Evolutionary conservation across 2,113 vertebrate species (phyloP).

Genomic region (Fregata magnificens): DNA sequence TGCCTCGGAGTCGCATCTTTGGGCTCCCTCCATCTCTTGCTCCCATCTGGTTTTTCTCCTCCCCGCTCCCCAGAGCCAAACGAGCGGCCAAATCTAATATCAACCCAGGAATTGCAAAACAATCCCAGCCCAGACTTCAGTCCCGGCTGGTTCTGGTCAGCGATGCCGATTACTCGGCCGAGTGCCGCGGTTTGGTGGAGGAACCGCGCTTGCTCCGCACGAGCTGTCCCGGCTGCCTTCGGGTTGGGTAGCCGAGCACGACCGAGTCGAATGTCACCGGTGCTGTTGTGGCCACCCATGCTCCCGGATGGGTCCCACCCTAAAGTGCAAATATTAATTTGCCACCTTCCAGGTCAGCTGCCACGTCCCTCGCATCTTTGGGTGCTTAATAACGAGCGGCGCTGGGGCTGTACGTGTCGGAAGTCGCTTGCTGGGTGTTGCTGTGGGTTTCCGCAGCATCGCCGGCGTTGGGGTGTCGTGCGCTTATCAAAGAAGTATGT

Average conservation of each 20-base stretch:
- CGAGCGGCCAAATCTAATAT: background rate
- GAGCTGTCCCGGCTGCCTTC: too few species aligned
- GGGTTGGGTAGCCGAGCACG: background rate
- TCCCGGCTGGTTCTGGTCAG: background rate
- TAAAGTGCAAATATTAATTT: background rate
- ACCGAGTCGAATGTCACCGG: background rate
- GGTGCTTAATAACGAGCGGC: background rate
- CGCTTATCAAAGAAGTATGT: background rate
- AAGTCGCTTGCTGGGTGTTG: background rate
- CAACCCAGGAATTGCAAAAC: background rate
- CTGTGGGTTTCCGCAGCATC: background rate
- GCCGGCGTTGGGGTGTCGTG: rapidly evolving
- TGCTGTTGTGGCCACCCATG: background rate
- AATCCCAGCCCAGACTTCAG: background rate
- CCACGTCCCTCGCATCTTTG: background rate
- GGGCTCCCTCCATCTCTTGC: background rate
- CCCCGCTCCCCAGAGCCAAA: background rate
- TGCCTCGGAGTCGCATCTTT: rapidly evolving
- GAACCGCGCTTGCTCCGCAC: background rate
- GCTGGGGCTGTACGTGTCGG: rapidly evolving
- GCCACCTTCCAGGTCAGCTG: background rate
- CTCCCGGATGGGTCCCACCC: background rate
- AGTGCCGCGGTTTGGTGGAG: background rate
- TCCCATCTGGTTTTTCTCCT: background rate
- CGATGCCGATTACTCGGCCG: background rate